Conservation (phyloP, 1,140 invertebrate genomes). For the Charaxes varanes region DNA sequence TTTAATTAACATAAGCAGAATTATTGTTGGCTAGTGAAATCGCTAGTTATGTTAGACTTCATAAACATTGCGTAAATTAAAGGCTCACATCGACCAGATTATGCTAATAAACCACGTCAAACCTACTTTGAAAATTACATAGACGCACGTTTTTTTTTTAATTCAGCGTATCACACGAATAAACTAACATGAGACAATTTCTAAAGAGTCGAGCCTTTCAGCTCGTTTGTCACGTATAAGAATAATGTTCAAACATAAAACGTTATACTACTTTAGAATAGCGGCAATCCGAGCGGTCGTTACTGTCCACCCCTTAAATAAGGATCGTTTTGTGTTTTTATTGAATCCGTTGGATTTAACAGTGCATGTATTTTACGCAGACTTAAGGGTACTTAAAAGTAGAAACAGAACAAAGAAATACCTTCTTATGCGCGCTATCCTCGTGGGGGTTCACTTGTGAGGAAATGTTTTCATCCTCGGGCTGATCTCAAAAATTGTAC, state of each 20-base stretch:
- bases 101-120: no score
- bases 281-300: conserved; percentile 34
- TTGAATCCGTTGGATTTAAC: conserved; percentile 25
- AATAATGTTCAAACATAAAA: conserved; percentile 58
- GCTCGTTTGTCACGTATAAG: conserved; percentile 56
- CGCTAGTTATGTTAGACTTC: no score
- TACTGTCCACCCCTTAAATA: conserved; percentile 31
- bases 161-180: background rate
- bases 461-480: no score
- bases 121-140: background rate
- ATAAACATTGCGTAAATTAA: no score
- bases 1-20: no score
- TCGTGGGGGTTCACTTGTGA: no score
- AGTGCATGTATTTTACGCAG: background rate
- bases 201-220: conserved; percentile 31
- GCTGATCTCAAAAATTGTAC: no score
- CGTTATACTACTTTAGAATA: conserved; percentile 52
- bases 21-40: no score
- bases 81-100: no score
- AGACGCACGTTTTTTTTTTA: background rate
- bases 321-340: conserved; percentile 37
- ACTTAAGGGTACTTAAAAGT: no score
- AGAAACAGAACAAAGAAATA: no score
- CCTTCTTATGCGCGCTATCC: no score
- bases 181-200: background rate